Evolutionary conservation across 2,113 vertebrate species (phyloP).

Genomic region (Myiozetetes cayanensis): DNA sequence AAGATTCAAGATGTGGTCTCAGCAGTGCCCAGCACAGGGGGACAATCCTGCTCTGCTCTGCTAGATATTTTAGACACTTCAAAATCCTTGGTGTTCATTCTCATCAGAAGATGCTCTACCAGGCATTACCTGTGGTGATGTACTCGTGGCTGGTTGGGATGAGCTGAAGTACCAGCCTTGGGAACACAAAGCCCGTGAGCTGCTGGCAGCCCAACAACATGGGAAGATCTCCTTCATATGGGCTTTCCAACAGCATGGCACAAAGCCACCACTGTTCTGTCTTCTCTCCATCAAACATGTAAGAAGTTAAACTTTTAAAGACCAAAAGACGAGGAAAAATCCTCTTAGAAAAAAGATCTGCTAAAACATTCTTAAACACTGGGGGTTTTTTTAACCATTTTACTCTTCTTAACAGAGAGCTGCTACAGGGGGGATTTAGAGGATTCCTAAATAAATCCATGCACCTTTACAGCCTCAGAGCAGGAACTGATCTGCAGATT

Average conservation of each 20-base stretch:
- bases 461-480: not conserved
- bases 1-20: fast-evolving
- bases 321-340: not conserved
- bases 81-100: fast-evolving
- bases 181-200: not conserved
- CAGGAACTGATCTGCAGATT: not conserved
- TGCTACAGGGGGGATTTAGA: not conserved
- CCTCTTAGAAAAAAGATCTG: not conserved
- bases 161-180: not conserved
- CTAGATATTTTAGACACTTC: not conserved
- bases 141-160: fast-evolving
- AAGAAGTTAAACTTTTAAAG: not conserved
- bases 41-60: fast-evolving
- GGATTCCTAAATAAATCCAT: not conserved
- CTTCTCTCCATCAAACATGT: fast-evolving
- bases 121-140: fast-evolving
- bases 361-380: not conserved
- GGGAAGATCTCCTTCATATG: too few relatives aligned
- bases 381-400: not conserved
- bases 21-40: not conserved
- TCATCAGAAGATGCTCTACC: not conserved
- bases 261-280: fast-evolving
- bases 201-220: not conserved
- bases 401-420: not conserved
- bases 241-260: not conserved